phyloP scores from a whole-genome alignment of 2,888 invertebrate genomes.

The Tortrix viridana region DNA sequence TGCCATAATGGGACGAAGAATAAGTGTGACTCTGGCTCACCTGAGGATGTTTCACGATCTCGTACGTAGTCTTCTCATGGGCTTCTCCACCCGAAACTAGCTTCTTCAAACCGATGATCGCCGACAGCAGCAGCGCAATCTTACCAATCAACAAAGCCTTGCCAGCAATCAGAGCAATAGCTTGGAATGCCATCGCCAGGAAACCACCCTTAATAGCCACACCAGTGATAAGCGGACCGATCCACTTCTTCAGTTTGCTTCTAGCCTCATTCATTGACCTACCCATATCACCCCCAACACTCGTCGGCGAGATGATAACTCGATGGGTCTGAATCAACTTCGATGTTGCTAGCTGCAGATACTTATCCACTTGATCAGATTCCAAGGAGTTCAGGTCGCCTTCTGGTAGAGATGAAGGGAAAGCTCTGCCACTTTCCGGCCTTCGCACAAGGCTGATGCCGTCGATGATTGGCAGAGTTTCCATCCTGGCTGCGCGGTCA shows the following conservation, averaged over 20 bases:
- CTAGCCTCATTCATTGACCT: constrained; percentile 82
- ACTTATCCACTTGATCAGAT: constrained; percentile 84
- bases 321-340: constrained; percentile 86
- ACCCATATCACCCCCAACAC: constrained; percentile 72
- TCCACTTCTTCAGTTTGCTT: constrained; percentile 86
- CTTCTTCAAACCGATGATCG: constrained; percentile 92
- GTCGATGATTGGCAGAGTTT: constrained; percentile 85
- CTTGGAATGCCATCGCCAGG: constrained; percentile 89
- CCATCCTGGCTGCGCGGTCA: constrained; percentile 86
- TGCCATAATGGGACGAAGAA: constrained; percentile 87
- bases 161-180: constrained; percentile 90
- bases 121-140: constrained; percentile 91
- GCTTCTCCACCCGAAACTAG: constrained; percentile 87
- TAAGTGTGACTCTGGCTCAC: constrained; percentile 91
- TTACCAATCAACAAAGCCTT: constrained; percentile 93
- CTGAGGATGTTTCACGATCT: constrained; percentile 94
- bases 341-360: constrained; percentile 82
- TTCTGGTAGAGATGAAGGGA: constrained; percentile 80
- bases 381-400: constrained; percentile 85
- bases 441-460: constrained; percentile 85
- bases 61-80: constrained; percentile 92
- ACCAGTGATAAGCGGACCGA: constrained; percentile 87
- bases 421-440: constrained; percentile 71
- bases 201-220: constrained; percentile 89
- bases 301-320: constrained; percentile 78